These are phyloP conservation scores for Exaiptasia diaphana DNA, from an alignment of 64 coral and sea anemone species.

Conservation along the genomic window DNA sequence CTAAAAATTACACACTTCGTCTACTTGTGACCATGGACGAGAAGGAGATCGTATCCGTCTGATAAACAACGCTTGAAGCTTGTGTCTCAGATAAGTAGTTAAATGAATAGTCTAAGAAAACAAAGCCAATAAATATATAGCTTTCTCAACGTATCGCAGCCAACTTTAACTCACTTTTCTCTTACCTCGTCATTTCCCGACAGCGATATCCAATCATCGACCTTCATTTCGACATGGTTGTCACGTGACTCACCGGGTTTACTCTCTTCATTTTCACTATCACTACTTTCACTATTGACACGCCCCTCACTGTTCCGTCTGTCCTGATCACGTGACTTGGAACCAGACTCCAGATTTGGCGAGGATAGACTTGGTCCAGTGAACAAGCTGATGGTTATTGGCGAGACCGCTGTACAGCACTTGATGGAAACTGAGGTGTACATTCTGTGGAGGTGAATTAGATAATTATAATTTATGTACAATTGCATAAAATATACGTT, in stretches of 20 bases:
- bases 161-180: not conserved
- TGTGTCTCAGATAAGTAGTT: slow-evolving; percentile 81
- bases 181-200: slow-evolving; percentile 71
- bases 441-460: slow-evolving; percentile 35
- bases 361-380: slow-evolving; percentile 86
- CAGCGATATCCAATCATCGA: slow-evolving; percentile 83
- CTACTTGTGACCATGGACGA: slow-evolving; percentile 90
- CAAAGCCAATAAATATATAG: not conserved
- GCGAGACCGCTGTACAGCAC: slow-evolving; percentile 77
- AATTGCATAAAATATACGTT: too few relatives aligned
- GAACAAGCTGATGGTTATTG: slow-evolving; percentile 62
- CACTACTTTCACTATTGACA: slow-evolving; percentile 78
- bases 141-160: not conserved
- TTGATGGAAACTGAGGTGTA: slow-evolving; percentile 82
- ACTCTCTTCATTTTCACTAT: slow-evolving; percentile 75
- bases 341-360: slow-evolving; percentile 64
- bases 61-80: slow-evolving; percentile 82
- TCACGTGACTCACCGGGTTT: slow-evolving; percentile 41
- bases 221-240: slow-evolving; percentile 63
- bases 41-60: slow-evolving; percentile 80
- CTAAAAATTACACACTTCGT: slow-evolving; percentile 55
- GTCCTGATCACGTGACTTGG: slow-evolving; percentile 51
- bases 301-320: slow-evolving; percentile 49
- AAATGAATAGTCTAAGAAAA: slow-evolving; percentile 45
- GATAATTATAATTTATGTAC: not conserved